These are phyloP conservation scores for Eclectus roratus DNA, from an alignment of 2,113 vertebrate species.

Conservation along the genomic window DNA sequence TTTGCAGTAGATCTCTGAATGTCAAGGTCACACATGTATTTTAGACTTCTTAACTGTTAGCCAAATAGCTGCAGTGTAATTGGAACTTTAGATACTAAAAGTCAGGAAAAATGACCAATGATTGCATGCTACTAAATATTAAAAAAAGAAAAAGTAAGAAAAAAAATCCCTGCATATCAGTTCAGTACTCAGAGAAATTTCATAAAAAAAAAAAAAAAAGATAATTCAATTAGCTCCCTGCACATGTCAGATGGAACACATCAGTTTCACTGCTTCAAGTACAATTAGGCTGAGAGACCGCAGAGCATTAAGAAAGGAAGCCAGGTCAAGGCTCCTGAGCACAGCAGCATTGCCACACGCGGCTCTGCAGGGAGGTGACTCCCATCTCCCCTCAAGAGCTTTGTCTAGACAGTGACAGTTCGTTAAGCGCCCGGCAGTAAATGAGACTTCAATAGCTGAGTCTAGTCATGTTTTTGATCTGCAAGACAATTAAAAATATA, in stretches of 20 bases:
- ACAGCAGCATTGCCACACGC: background rate
- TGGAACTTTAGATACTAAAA: slow-evolving; percentile 20
- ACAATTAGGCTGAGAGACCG: background rate
- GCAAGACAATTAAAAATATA: slow-evolving; percentile 35
- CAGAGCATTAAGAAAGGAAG: background rate
- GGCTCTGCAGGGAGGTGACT: background rate
- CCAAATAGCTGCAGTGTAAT: background rate
- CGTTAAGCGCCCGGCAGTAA: background rate
- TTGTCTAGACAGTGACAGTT: background rate
- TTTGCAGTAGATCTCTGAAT: background rate
- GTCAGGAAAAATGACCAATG: background rate
- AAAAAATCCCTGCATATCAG: background rate
- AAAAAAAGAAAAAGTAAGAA: slow-evolving; percentile 1
- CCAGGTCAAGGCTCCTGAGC: background rate
- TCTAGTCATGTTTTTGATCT: slow-evolving; percentile 3
- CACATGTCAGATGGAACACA: slow-evolving; percentile 5
- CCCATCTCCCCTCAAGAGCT: background rate
- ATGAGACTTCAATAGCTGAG: background rate
- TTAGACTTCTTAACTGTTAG: background rate
- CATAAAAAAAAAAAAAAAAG: background rate
- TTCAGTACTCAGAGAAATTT: slow-evolving; percentile 6
- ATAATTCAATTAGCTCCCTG: slow-evolving; percentile 24
- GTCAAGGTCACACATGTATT: background rate
- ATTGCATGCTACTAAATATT: background rate
- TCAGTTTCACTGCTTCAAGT: slow-evolving; percentile 32